These are phyloP conservation scores for Mactra quadrangularis DNA, from an alignment of 1,140 invertebrate genomes.

Conservation along the genomic window DNA sequence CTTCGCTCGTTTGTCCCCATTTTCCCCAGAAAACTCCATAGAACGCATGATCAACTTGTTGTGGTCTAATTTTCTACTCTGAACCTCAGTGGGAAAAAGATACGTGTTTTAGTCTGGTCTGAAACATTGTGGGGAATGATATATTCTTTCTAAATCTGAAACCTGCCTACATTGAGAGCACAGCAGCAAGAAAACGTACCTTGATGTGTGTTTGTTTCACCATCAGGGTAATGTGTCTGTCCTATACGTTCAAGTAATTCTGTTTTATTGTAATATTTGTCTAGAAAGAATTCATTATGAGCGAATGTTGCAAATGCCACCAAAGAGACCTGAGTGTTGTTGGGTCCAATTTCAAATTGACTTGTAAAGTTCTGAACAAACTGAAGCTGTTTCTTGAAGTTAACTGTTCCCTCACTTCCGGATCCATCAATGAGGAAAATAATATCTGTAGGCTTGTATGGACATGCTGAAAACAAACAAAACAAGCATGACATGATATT, in stretches of 20 bases:
- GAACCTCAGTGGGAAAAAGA: too few relatives aligned
- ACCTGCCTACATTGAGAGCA: too few relatives aligned
- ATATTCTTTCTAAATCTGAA: too few relatives aligned
- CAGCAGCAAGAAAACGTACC: too few relatives aligned
- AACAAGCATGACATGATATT: too few relatives aligned
- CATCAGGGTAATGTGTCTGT: conserved; percentile 56
- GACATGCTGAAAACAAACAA: conserved; percentile 36
- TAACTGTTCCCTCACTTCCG: conserved; percentile 57
- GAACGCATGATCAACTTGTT: too few relatives aligned
- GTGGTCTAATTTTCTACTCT: too few relatives aligned
- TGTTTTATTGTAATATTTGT: conserved; percentile 44
- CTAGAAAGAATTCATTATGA: conserved; percentile 60
- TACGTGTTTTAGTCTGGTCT: too few relatives aligned
- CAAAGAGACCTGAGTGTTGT: conserved; percentile 57
- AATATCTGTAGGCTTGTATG: conserved; percentile 64
- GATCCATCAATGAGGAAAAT: conserved; percentile 75
- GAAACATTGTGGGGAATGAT: too few relatives aligned
- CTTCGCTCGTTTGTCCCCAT: too few relatives aligned
- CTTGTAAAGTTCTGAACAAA: conserved; percentile 69
- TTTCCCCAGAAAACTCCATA: too few relatives aligned
- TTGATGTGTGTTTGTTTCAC: conserved; percentile 60
- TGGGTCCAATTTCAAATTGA: conserved; percentile 63
- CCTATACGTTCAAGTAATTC: conserved; percentile 48
- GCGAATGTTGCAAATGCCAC: conserved; percentile 53
- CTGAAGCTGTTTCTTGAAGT: conserved; percentile 68